phyloP scores from a whole-genome alignment of 1,140 invertebrate genomes.

The Tetramorium alpestre region DNA sequence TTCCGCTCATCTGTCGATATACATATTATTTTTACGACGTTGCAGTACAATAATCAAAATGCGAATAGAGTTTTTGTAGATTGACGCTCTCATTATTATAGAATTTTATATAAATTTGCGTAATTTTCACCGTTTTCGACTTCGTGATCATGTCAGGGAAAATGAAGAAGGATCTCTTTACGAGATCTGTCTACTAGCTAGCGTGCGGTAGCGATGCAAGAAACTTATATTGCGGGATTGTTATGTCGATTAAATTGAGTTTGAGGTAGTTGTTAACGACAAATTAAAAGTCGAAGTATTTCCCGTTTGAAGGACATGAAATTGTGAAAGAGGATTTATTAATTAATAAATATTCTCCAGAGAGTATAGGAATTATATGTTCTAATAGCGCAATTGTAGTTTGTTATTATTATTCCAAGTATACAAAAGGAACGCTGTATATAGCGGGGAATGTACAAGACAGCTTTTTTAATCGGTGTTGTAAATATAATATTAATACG shows the following conservation, averaged over 20 bases:
- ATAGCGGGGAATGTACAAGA: constrained; percentile 59
- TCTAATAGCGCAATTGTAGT: constrained; percentile 50
- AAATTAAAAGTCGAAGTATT: constrained; percentile 28
- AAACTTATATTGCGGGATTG: not conserved
- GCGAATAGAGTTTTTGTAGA: not conserved
- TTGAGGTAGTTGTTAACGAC: constrained; percentile 14
- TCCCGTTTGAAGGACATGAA: constrained; percentile 41
- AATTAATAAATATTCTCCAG: constrained; percentile 39
- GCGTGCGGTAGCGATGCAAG: not conserved
- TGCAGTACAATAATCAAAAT: constrained; percentile 53
- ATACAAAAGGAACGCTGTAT: constrained; percentile 63
- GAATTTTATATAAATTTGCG: constrained; percentile 35
- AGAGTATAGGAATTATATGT: constrained; percentile 56
- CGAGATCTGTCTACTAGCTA: not conserved
- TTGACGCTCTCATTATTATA: not conserved
- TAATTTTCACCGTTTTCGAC: not conserved
- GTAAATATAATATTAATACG: constrained; percentile 73
- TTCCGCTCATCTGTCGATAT: not conserved
- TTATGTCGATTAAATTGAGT: constrained; percentile 7
- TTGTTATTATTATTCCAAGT: constrained; percentile 21
- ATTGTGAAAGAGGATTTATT: constrained; percentile 38
- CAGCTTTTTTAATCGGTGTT: constrained; percentile 69
- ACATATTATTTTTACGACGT: constrained; percentile 18
- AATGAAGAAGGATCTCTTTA: constrained; percentile 27
- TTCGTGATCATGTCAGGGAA: not conserved